Percentiles rank a stretch among this genome's conserved stretches.
Evolutionary conservation across 2,797 vertebrate species (phyloP).

Genomic region (Orientallactaga sibirica): DNA sequence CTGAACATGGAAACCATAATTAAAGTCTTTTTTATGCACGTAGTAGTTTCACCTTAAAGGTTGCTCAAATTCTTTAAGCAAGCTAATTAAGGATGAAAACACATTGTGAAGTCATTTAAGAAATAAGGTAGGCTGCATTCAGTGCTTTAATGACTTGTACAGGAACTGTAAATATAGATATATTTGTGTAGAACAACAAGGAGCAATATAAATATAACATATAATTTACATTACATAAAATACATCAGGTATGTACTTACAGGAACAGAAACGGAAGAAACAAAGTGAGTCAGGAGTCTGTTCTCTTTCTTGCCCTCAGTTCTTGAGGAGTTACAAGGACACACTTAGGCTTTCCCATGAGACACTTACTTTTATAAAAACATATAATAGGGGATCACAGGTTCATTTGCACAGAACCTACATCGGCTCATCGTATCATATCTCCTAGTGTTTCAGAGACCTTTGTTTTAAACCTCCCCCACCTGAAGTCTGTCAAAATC

Average conservation of each 20-base stretch:
- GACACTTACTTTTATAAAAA: constrained; percentile 25
- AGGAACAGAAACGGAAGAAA: constrained; percentile 9
- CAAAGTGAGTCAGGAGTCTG: background rate
- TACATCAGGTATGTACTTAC: background rate
- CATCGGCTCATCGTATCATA: background rate
- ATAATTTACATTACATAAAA: background rate
- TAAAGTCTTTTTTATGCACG: background rate
- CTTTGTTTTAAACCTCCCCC: background rate
- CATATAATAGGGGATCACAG: background rate
- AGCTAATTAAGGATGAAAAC: constrained; percentile 53
- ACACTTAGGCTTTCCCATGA: background rate
- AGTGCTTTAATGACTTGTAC: background rate
- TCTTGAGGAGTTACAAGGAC: background rate
- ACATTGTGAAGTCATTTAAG: background rate
- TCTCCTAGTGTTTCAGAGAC: constrained; percentile 11
- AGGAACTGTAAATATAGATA: too few species aligned
- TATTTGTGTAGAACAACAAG: background rate
- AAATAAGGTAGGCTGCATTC: constrained; percentile 12
- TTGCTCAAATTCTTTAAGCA: constrained; percentile 58
- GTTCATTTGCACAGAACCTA: constrained; percentile 54
- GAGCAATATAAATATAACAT: background rate
- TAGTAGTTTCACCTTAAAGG: constrained; percentile 44
- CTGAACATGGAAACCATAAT: constrained; percentile 43
- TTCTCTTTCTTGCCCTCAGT: background rate
- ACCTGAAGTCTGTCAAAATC: background rate